Evolutionary conservation across 2,797 vertebrate species (phyloP).

Genomic region (Paguma larvata): DNA sequence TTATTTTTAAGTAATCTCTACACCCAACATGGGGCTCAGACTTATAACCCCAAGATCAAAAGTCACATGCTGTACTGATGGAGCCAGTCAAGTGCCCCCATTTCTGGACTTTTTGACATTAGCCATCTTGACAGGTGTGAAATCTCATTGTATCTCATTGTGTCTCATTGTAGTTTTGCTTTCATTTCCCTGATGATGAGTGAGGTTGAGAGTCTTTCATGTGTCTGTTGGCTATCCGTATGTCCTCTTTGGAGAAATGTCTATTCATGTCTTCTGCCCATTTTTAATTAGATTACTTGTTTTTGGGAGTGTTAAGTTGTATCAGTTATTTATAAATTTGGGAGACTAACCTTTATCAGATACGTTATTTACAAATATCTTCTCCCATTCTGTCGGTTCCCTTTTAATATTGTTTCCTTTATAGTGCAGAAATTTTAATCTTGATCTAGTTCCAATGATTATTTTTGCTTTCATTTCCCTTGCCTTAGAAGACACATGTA

Average conservation of each 20-base stretch:
- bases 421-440: background rate
- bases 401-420: background rate
- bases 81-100: background rate
- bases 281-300: background rate
- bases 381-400: background rate
- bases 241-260: background rate
- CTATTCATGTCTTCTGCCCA: background rate
- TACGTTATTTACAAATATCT: background rate
- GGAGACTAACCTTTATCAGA: background rate
- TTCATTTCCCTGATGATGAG: background rate
- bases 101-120: background rate
- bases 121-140: background rate
- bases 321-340: background rate
- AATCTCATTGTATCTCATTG: background rate
- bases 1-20: background rate
- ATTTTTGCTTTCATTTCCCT: background rate
- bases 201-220: background rate
- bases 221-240: background rate
- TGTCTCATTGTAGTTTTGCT: background rate
- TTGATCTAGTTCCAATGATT: background rate
- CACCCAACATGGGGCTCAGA: background rate
- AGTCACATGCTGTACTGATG: background rate
- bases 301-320: background rate
- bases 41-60: background rate
- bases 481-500: background rate